These are phyloP conservation scores for Coreius guichenoti DNA, from an alignment of 2,797 vertebrate species.

Conservation along the genomic window DNA sequence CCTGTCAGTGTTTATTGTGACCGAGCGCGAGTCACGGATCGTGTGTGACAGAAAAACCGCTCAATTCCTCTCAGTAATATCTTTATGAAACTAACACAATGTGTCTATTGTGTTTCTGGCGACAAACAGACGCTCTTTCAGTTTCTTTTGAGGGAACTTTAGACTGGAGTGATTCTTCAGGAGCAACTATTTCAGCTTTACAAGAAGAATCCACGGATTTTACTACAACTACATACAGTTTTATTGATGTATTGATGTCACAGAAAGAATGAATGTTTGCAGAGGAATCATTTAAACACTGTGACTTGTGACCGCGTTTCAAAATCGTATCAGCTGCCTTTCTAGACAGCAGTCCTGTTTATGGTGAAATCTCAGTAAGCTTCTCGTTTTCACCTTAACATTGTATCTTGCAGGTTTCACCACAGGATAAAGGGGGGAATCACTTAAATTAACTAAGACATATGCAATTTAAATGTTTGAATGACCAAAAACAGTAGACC, in stretches of 20 bases:
- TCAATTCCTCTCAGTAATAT: not conserved
- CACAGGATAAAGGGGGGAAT: not conserved
- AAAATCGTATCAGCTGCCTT: not conserved
- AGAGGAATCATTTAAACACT: not conserved
- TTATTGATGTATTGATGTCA: too few species aligned
- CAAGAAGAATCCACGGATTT: too few species aligned
- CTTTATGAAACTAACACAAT: not conserved
- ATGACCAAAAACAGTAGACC: not conserved
- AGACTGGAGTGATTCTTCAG: not conserved
- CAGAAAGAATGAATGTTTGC: not conserved
- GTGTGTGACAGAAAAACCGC: not conserved
- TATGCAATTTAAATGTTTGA: not conserved
- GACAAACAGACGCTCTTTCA: conserved; percentile 7
- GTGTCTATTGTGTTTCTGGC: not conserved
- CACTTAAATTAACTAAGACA: too few species aligned
- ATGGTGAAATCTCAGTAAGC: not conserved
- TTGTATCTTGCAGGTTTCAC: not conserved
- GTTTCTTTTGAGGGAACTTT: not conserved
- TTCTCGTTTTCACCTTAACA: not conserved
- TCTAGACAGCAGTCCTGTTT: not conserved
- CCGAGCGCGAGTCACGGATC: not conserved
- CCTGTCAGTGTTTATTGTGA: not conserved
- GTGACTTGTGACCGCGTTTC: not conserved
- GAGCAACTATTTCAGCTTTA: not conserved
- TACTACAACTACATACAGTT: not conserved